Conservation (phyloP, 2,888 invertebrate species). For the Hymenopus coronatus region DNA sequence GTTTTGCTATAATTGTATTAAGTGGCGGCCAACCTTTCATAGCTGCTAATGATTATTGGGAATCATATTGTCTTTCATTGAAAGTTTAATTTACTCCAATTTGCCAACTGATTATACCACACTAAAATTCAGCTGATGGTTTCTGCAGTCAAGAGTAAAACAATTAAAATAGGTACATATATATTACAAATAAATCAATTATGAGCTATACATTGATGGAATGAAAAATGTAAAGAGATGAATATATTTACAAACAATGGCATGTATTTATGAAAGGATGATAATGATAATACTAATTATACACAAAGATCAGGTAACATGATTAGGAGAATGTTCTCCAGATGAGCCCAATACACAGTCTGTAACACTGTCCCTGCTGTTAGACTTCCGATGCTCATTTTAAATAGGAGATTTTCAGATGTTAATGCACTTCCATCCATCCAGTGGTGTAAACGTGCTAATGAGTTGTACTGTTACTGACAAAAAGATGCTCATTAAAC, state of each 20-base stretch:
- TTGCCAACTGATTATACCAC: too few species aligned
- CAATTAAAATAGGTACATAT: not conserved
- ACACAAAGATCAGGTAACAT: not conserved
- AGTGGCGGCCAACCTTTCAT: too few species aligned
- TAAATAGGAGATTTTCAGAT: not conserved
- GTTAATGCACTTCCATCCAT: not conserved
- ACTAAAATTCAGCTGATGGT: not conserved
- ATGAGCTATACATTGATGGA: not conserved
- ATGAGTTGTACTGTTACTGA: not conserved
- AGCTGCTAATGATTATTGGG: too few species aligned
- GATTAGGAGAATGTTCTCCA: not conserved
- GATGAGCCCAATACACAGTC: not conserved
- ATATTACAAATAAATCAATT: not conserved
- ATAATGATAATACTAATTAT: not conserved
- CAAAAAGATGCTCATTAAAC: conserved; percentile 42
- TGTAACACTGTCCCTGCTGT: not conserved
- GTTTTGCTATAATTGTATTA: too few species aligned
- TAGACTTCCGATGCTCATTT: not conserved
- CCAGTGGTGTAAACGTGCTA: not conserved
- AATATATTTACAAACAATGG: not conserved
- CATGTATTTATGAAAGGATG: not conserved
- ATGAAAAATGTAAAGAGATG: not conserved
- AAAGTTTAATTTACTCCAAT: too few species aligned
- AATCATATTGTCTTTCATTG: too few species aligned
- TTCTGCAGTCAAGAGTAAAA: not conserved